Percentiles rank a stretch among this genome's conserved stretches.
Conservation (phyloP, 2,888 invertebrate species). For the Synergus laeviventris region DNA sequence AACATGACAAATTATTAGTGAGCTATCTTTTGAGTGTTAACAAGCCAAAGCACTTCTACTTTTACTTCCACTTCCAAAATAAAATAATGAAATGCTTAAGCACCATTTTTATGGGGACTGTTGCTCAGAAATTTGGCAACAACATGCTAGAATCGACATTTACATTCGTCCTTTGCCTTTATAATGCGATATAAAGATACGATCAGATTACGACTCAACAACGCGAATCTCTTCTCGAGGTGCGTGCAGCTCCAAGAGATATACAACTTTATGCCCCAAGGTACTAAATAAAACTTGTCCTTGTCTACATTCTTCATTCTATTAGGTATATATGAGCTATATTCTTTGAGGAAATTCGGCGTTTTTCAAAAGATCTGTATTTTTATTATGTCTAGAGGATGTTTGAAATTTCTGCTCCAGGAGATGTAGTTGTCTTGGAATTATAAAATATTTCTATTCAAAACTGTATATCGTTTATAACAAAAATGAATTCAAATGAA, state of each 20-base stretch:
- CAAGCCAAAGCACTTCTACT: not conserved
- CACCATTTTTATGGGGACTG: constrained; percentile 16
- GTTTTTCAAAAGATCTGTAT: constrained; percentile 3
- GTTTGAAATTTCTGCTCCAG: not conserved
- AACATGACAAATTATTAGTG: not conserved
- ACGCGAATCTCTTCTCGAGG: constrained; percentile 31
- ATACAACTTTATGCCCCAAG: constrained; percentile 29
- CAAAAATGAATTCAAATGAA: no score
- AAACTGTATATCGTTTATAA: no score
- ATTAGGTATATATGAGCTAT: not conserved
- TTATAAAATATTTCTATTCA: not conserved
- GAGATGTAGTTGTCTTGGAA: not conserved
- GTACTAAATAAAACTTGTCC: constrained; percentile 9
- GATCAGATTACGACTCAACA: constrained; percentile 38
- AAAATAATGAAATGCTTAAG: constrained; percentile 11
- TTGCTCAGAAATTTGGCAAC: constrained; percentile 39
- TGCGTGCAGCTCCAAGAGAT: constrained; percentile 12
- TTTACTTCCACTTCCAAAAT: not conserved
- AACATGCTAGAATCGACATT: constrained; percentile 39
- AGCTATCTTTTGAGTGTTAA: not conserved
- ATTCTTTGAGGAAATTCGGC: constrained; percentile 11
- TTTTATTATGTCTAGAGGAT: constrained; percentile 2
- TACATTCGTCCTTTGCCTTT: constrained; percentile 38
- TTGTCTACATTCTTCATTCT: constrained; percentile 25
- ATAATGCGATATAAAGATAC: constrained; percentile 38